Percentiles rank a stretch among this genome's conserved stretches.
phyloP scores from a whole-genome alignment of 2,113 vertebrate genomes.

The Ictidomys tridecemlineatus region DNA sequence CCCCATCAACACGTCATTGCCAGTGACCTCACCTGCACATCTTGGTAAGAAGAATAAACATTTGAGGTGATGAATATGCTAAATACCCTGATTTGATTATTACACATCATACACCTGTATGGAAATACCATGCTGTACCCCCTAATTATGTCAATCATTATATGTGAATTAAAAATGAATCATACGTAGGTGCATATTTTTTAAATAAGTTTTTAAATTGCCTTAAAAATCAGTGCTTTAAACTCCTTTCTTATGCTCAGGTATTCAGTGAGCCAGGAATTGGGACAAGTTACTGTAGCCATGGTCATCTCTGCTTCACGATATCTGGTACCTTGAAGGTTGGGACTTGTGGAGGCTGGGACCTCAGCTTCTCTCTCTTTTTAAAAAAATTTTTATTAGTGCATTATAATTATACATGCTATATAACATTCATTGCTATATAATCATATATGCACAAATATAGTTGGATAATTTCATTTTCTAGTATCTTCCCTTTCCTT shows the following conservation, averaged over 20 bases:
- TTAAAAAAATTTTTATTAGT: no score
- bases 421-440: no score
- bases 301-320: fast-evolving
- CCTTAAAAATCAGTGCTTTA: background rate
- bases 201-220: background rate
- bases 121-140: background rate
- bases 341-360: background rate
- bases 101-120: background rate
- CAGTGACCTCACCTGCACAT: background rate
- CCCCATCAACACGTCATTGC: background rate
- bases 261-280: background rate
- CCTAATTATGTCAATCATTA: background rate
- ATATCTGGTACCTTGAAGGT: background rate
- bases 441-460: no score
- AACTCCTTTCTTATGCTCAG: background rate
- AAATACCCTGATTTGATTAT: background rate
- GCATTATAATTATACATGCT: no score
- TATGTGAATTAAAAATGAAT: background rate
- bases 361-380: background rate
- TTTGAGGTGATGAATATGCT: no score
- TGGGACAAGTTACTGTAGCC: background rate
- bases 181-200: background rate
- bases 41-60: no score
- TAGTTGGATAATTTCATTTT: no score
- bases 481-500: no score